Evolutionary conservation across 37 sponge, comb jelly and placozoan genomes (phyloP).

Genomic region (Aplysina aerophoba): DNA sequence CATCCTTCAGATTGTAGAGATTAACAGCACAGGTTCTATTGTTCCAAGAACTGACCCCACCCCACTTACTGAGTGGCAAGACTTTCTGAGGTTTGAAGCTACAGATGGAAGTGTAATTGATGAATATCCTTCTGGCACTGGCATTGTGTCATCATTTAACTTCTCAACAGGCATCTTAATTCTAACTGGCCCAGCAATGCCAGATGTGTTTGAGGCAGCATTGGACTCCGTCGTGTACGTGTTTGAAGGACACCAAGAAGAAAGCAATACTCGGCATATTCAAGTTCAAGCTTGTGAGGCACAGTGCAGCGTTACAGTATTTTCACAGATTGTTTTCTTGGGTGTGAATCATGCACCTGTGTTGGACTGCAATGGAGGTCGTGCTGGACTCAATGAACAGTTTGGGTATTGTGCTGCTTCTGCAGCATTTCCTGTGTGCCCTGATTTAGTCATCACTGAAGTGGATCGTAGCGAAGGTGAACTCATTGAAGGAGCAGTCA

Average conservation of each 20-base stretch:
- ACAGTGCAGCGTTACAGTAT: not conserved
- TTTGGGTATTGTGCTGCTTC: slow-evolving; percentile 17
- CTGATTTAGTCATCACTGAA: slow-evolving; percentile 11
- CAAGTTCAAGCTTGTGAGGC: slow-evolving; percentile 20
- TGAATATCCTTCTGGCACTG: no score
- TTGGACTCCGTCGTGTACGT: slow-evolving; percentile 54
- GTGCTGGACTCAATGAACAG: not conserved
- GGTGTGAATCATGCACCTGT: slow-evolving; percentile 10
- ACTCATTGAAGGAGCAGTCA: slow-evolving; percentile 5
- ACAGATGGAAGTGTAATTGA: not conserved
- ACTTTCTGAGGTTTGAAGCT: not conserved
- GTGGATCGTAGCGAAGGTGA: slow-evolving; percentile 11
- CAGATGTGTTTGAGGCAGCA: slow-evolving; percentile 44
- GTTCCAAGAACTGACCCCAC: slow-evolving; percentile 47
- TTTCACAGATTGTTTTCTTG: not conserved
- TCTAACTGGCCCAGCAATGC: slow-evolving; percentile 54
- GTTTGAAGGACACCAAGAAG: slow-evolving; percentile 36
- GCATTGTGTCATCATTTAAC: slow-evolving; percentile 1
- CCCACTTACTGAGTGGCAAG: not conserved
- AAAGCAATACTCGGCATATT: slow-evolving; percentile 5
- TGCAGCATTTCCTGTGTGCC: slow-evolving; percentile 21
- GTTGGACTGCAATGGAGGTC: slow-evolving; percentile 25
- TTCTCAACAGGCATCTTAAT: slow-evolving; percentile 20
- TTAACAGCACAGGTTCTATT: slow-evolving; percentile 28
- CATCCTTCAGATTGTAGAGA: slow-evolving; percentile 44